A percentile compares a stretch with the other conserved stretches of the same genome.
These are phyloP conservation scores for Furcifer pardalis DNA, from an alignment of 2,797 vertebrate species.

Conservation along the genomic window DNA sequence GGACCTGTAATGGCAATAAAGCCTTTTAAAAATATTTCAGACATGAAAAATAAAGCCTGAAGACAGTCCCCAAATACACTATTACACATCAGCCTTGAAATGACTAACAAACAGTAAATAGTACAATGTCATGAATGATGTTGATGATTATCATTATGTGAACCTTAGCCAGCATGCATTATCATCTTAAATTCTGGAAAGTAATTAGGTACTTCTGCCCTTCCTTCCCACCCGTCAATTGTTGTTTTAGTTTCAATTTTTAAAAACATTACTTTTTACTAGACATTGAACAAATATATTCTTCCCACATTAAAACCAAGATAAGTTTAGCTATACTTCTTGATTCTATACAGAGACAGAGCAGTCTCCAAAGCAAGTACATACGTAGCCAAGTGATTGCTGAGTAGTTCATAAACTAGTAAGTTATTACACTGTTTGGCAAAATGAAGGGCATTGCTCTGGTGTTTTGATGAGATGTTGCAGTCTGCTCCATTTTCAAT, in stretches of 20 bases:
- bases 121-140: not conserved
- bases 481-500: slow-evolving; percentile 95
- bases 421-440: slow-evolving; percentile 92
- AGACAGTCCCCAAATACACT: not conserved
- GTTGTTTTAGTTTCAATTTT: too few relatives aligned
- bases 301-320: not conserved
- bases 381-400: slow-evolving; percentile 89
- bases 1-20: not conserved
- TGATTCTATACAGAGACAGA: not conserved
- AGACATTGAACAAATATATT: not conserved
- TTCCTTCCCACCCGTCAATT: too few relatives aligned
- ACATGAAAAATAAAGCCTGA: not conserved
- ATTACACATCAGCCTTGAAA: not conserved
- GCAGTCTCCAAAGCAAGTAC: slow-evolving; percentile 54
- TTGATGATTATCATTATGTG: not conserved
- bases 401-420: slow-evolving; percentile 89
- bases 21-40: not conserved
- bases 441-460: slow-evolving; percentile 89
- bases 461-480: slow-evolving; percentile 93
- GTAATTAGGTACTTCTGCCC: too few relatives aligned
- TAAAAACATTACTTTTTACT: not conserved
- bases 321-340: not conserved
- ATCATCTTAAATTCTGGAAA: too few relatives aligned
- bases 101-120: not conserved
- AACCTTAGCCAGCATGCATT: not conserved